These are phyloP conservation scores for Pararge aegeria DNA, from an alignment of 1,140 invertebrate species.

Conservation along the genomic window DNA sequence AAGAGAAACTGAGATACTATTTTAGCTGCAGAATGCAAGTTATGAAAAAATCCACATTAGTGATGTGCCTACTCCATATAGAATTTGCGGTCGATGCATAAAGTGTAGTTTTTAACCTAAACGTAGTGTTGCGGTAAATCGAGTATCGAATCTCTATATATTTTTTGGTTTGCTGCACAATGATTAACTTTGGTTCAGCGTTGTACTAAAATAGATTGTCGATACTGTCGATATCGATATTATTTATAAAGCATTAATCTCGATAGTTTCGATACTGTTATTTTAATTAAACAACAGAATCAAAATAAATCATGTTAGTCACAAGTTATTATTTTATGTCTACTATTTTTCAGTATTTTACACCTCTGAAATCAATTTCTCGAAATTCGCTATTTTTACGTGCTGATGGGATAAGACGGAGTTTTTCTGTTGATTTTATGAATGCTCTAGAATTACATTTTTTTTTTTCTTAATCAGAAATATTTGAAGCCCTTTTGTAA, in stretches of 20 bases:
- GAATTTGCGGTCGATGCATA: too few relatives aligned
- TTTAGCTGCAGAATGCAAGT: not conserved
- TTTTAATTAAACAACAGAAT: not conserved
- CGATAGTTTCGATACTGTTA: not conserved
- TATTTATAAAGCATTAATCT: not conserved
- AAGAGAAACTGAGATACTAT: not conserved
- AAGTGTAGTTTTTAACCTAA: too few relatives aligned
- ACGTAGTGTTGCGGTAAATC: too few relatives aligned
- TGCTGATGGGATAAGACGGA: too few relatives aligned
- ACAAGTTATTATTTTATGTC: not conserved
- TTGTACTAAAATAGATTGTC: too few relatives aligned
- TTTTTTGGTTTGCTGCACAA: too few relatives aligned
- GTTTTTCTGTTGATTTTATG: too few relatives aligned
- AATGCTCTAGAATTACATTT: too few relatives aligned
- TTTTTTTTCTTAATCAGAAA: too few relatives aligned
- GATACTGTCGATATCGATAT: not conserved
- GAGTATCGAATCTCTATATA: too few relatives aligned
- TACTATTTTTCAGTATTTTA: slow-evolving; percentile 11
- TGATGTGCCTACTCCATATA: not conserved
- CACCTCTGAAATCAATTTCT: not conserved
- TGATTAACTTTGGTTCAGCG: too few relatives aligned
- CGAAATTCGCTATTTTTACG: not conserved
- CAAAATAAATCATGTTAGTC: not conserved
- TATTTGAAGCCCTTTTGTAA: too few relatives aligned
- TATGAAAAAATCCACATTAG: not conserved